A percentile compares a stretch with the other conserved stretches of the same genome.
Evolutionary conservation across 1,140 invertebrate species (phyloP).

Genomic region (Drosophila santomea): DNA sequence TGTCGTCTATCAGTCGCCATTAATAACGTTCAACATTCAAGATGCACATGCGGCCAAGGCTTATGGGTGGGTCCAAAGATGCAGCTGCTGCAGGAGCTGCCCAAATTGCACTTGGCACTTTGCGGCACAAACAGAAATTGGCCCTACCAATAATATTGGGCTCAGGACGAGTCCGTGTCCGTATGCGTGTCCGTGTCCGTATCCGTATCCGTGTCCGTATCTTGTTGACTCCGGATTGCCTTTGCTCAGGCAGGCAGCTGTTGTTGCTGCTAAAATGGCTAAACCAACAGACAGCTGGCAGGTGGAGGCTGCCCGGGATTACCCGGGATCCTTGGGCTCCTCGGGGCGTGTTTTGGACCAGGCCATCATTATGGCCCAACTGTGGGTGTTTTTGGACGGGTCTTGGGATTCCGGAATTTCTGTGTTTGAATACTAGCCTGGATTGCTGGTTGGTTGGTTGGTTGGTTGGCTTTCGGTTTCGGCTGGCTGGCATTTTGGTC

Average conservation of each 20-base stretch:
- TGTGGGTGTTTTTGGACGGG: slow-evolving; percentile 7
- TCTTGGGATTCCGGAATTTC: not conserved
- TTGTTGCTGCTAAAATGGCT: slow-evolving; percentile 42
- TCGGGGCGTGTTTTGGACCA: slow-evolving; percentile 44
- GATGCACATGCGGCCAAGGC: slow-evolving; percentile 41
- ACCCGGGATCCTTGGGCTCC: slow-evolving; percentile 30
- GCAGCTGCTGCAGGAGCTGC: not conserved
- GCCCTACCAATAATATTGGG: slow-evolving; percentile 31
- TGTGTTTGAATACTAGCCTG: slow-evolving; percentile 5
- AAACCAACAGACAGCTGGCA: slow-evolving; percentile 56
- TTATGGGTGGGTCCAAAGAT: not conserved
- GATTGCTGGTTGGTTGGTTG: too few relatives aligned
- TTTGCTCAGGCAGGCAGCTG: slow-evolving; percentile 4
- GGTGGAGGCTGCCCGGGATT: slow-evolving; percentile 29
- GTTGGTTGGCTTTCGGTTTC: not conserved
- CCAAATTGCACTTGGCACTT: slow-evolving; percentile 62
- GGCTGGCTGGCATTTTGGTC: not conserved
- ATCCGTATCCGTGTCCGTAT: not conserved
- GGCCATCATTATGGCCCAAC: slow-evolving; percentile 46
- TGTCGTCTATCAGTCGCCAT: slow-evolving; percentile 63
- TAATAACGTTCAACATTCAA: slow-evolving; percentile 69
- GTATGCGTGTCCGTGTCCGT: not conserved
- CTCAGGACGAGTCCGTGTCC: slow-evolving; percentile 6
- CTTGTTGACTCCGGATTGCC: slow-evolving; percentile 4
- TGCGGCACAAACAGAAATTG: slow-evolving; percentile 59